A percentile compares a stretch with the other conserved stretches of the same genome.
Conservation (phyloP, 2,888 invertebrate species). For the Chrysina gloriosa region DNA sequence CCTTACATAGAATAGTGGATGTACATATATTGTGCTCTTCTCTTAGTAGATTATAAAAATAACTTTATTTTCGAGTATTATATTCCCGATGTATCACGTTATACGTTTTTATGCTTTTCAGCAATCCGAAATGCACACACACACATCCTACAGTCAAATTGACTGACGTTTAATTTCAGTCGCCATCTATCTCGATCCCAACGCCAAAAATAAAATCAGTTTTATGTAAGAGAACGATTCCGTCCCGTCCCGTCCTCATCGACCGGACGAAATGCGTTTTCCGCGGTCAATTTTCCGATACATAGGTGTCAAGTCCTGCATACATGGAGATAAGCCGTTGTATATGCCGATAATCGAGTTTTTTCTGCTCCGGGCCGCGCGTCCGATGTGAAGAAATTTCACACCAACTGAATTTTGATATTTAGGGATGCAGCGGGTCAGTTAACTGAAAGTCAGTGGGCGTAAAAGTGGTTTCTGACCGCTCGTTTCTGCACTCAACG, state of each 20-base stretch:
- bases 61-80: too few relatives aligned
- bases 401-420: slow-evolving; percentile 65
- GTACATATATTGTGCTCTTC: too few relatives aligned
- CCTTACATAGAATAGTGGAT: too few relatives aligned
- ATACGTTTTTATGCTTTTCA: not conserved
- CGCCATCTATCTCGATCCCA: slow-evolving; percentile 9
- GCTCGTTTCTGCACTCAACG: slow-evolving; percentile 42
- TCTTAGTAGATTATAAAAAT: too few relatives aligned
- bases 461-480: slow-evolving; percentile 60
- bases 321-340: slow-evolving; percentile 58
- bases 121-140: not conserved
- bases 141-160: slow-evolving; percentile 7
- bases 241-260: not conserved
- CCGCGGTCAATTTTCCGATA: slow-evolving; percentile 59
- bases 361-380: slow-evolving; percentile 37
- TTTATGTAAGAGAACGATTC: not conserved
- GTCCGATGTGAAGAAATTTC: slow-evolving; percentile 56
- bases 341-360: slow-evolving; percentile 48
- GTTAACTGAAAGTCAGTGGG: slow-evolving; percentile 54
- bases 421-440: slow-evolving; percentile 62
- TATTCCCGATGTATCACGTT: not conserved
- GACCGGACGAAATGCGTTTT: slow-evolving; percentile 17
- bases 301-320: slow-evolving; percentile 63
- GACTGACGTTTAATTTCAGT: slow-evolving; percentile 32
- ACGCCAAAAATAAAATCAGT: slow-evolving; percentile 20